Percentiles rank a stretch among this genome's conserved stretches.
phyloP scores from a whole-genome alignment of 2,888 invertebrate species.

The Lepidocyrtinus sp. region DNA sequence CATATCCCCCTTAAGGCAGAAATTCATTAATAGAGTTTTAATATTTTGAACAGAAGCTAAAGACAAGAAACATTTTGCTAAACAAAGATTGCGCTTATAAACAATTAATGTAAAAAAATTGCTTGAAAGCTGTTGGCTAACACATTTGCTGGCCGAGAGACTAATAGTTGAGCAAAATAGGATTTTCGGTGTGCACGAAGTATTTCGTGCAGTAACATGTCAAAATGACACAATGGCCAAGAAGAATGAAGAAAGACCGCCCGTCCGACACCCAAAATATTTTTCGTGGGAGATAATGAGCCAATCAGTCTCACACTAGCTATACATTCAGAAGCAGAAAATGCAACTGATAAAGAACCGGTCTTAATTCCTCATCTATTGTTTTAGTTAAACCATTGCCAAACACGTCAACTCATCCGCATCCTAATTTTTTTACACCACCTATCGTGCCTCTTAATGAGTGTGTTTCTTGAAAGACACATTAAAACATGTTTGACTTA shows the following conservation, averaged over 20 bases:
- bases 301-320: conserved; percentile 21
- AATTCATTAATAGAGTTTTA: conserved; percentile 53
- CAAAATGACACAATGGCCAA: conserved; percentile 27
- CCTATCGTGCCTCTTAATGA: too few species aligned
- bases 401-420: neutral
- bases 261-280: conserved; percentile 25
- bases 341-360: conserved; percentile 24
- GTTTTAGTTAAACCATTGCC: neutral
- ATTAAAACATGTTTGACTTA: too few species aligned
- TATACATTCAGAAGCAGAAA: conserved; percentile 18
- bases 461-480: too few species aligned
- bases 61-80: neutral
- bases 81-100: neutral
- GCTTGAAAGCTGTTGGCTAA: neutral
- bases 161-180: conserved; percentile 22
- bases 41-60: neutral
- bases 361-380: conserved; percentile 9
- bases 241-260: conserved; percentile 23
- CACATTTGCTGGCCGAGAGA: conserved; percentile 16
- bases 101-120: conserved; percentile 6
- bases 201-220: conserved; percentile 29
- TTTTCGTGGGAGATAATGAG: conserved; percentile 22
- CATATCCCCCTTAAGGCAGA: conserved; percentile 62
- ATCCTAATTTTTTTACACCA: neutral
- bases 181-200: conserved; percentile 18